Conservation (phyloP, 1,140 invertebrate genomes). For the Ceratosolen solmsi region DNA sequence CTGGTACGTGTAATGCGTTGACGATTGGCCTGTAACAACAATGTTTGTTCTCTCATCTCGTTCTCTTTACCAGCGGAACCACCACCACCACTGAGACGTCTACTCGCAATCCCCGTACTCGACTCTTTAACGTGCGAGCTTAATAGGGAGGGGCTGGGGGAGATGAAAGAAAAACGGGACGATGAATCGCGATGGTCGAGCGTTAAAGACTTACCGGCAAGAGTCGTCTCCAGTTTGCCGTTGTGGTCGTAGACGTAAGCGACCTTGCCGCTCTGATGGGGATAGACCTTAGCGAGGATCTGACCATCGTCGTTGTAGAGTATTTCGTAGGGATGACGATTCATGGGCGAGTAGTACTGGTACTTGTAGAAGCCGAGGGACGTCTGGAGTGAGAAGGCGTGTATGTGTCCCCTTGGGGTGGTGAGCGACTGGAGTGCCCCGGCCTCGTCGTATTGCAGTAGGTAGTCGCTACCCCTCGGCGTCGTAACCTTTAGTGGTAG, state of each 20-base stretch:
- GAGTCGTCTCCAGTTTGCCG: constrained; percentile 86
- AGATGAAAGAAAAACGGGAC: too few species aligned
- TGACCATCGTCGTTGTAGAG: constrained; percentile 92
- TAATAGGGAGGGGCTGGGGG: too few species aligned
- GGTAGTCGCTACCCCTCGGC: constrained; percentile 91
- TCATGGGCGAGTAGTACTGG: constrained; percentile 92
- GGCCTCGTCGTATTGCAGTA: constrained; percentile 92
- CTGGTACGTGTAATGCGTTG: constrained; percentile 91
- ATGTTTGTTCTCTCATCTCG: too few species aligned
- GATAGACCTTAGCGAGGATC: constrained; percentile 90
- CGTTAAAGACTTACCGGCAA: constrained; percentile 81
- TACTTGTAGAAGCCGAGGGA: constrained; percentile 95
- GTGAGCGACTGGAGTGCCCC: constrained; percentile 92
- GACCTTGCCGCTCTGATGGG: constrained; percentile 91
- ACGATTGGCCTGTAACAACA: constrained; percentile 79
- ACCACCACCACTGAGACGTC: too few species aligned
- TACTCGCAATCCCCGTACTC: too few species aligned
- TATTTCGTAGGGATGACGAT: constrained; percentile 90
- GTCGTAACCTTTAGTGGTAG: constrained; percentile 93
- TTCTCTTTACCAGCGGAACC: too few species aligned
- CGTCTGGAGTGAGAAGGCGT: constrained; percentile 92
- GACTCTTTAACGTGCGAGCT: too few species aligned
- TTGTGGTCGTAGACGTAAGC: constrained; percentile 90
- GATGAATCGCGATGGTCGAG: too few species aligned
- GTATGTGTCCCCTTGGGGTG: constrained; percentile 93